Evolutionary conservation across 2,113 vertebrate species (phyloP), one percentile per base, ranked within the genome.

Genomic region (Elaphurus davidianus): DNA sequence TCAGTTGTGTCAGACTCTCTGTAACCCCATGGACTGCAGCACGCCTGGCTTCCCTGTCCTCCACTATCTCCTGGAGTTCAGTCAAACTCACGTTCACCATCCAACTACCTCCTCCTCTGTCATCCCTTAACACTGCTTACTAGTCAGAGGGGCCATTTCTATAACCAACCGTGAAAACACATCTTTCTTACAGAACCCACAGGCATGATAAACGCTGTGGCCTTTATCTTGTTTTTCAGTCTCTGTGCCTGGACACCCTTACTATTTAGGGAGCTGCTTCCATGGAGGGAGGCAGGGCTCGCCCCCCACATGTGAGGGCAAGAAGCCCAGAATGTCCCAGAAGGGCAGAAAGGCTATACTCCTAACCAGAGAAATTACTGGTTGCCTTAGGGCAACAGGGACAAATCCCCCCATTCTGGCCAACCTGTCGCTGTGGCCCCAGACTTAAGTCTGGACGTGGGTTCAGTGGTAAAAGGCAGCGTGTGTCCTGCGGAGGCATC

Each of bases 141-240:
- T 36, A 54, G 36, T 11, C 28, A 76, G 16, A 64, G 59, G 25
- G 30, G 16, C 50, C 28, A 9, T 54, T 82, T 89, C 76, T 23
- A 30, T 10, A 84, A 47, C 15, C 14, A 33, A 60, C 9, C 21
- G 14, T 33, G 62, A 78, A 83, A 54, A 16, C 28, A 17, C 50
- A 47, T 16, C 47, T 43, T 60, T 89, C 55, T 57, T 74, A 57
- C 71, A 57, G 71, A 79, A n/a, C 17, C n/a, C 43, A n/a, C 25
- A 9, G n/a, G 59, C n/a, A 21, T 1, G 27, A 54, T 8, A 28
- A 84, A 40, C 7, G 5, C 25, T 1, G 0, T 3, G 25, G 82
- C 59, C 94, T 82, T 25, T 0, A 23, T 8, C 25, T 43, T 67
- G 13, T 11, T 45, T 52, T 88, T 40, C 10, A 0, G 27, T 30